Evolutionary conservation across 2,113 vertebrate species (phyloP), one percentile per base, ranked within the genome.

Genomic region (Laticauda laticaudata): DNA sequence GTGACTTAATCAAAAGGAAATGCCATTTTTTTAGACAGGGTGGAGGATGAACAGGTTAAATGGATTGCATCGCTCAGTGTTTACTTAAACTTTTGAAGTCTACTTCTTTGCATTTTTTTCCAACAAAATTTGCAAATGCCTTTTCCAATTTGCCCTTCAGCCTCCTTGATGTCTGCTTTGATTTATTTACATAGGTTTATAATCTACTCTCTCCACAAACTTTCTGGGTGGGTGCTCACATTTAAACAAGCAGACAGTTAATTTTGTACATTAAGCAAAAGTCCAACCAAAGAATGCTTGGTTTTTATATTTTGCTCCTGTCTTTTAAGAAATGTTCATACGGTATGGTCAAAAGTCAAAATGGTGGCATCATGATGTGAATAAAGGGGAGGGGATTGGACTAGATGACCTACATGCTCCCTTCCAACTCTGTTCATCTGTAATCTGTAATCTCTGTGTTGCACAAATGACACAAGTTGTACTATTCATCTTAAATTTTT

Each of bases 1-100:
- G 95, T 92, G 94, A 96, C 96, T 96, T 96, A 95, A 97, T 97
- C 95, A 97, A 95, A 95, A 97, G 95, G 96, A 96, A 96, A 94
- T 53, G 93, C 94, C 90, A 81, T 96, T 93, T 97, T 91, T 91
- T 61, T 61, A 64, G 86, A 91, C 92, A 54, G 45, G 3, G 91
- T 95, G 94, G 95, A 94, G 95, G 95, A 96, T 95, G 97, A 96
- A 96, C 85, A 85, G 12, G 89, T 94, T 59, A 92, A 94, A 95
- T 95, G 94, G 95, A 96, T 54, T 21, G 86, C 94, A 96, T 94
- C 94, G 96, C 94, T 85, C 94, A 96, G n/a, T 86, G n/a, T 93
- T 53, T 96, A 96, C 93, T 95, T 96, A 94, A 87, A 95, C 94
- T 96, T 94, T 94, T 23, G 90, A 95, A 94, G 93, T 95, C 95